phyloP scores from a whole-genome alignment of 2,113 vertebrate species.

The Prunella fulvescens region DNA sequence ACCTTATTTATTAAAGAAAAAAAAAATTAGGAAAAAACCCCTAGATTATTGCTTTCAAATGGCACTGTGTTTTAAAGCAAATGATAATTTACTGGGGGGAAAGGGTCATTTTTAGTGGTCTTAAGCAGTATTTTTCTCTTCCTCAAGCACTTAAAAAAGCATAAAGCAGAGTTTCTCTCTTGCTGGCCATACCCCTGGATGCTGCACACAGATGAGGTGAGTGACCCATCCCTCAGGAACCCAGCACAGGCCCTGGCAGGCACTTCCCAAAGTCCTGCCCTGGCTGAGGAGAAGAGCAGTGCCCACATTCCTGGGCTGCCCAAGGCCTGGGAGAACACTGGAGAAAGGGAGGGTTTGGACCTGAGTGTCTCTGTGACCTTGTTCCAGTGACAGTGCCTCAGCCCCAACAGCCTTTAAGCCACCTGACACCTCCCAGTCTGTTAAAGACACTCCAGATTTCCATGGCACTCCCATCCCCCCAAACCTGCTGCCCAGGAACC shows the following conservation, averaged over 20 bases:
- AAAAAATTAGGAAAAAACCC: neutral
- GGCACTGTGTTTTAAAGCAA: neutral
- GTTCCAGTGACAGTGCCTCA: neutral
- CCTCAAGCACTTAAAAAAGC: neutral
- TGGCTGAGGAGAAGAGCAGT: neutral
- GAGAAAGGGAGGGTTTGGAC: accelerated
- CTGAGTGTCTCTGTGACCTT: neutral
- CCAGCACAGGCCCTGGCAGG: neutral
- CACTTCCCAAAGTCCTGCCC: neutral
- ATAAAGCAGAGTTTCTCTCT: neutral
- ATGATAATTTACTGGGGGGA: neutral
- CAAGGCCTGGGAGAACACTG: neutral
- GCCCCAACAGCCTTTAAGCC: neutral
- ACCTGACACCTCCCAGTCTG: neutral
- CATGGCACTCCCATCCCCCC: neutral
- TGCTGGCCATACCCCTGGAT: neutral
- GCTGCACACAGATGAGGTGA: accelerated
- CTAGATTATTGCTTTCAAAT: neutral
- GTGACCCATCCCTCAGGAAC: neutral
- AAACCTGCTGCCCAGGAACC: neutral
- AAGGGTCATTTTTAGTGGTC: neutral
- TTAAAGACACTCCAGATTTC: accelerated
- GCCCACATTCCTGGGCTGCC: neutral
- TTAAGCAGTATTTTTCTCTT: neutral
- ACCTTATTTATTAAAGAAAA: neutral